Percentiles rank a stretch among this genome's conserved stretches.
Conservation (phyloP, 2,113 vertebrate species). For the Rissa tridactyla region DNA sequence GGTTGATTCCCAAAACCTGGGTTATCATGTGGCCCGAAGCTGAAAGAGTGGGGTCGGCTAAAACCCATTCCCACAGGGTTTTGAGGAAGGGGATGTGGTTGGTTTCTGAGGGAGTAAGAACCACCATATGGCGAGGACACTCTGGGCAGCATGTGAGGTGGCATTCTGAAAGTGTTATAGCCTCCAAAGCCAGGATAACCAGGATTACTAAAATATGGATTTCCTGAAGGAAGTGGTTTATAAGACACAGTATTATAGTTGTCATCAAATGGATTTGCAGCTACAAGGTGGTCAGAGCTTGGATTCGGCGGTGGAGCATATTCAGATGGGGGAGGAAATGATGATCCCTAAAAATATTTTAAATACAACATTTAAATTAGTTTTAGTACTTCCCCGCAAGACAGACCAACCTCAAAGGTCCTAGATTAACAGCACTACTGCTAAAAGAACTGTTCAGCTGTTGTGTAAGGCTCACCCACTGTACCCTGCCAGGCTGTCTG, state of each 20-base stretch:
- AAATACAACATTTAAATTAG: constrained; percentile 51
- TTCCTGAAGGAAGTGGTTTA: constrained; percentile 75
- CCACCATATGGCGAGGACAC: constrained; percentile 74
- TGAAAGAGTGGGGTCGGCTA: constrained; percentile 75
- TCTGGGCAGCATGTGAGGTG: constrained; percentile 76
- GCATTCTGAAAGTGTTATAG: constrained; percentile 80
- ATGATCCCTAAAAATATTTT: constrained; percentile 74
- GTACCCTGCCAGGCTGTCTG: background rate
- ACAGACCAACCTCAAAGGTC: background rate
- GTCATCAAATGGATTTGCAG: constrained; percentile 88
- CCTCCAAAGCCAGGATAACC: constrained; percentile 76
- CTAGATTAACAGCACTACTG: background rate
- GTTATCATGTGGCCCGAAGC: constrained; percentile 75
- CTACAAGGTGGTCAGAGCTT: constrained; percentile 85
- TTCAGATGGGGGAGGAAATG: constrained; percentile 81
- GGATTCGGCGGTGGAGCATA: constrained; percentile 86
- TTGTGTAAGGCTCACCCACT: background rate
- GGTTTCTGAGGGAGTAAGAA: constrained; percentile 78
- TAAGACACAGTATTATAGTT: constrained; percentile 78
- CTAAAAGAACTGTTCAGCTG: constrained; percentile 17
- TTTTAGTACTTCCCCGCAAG: constrained; percentile 8
- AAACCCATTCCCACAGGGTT: constrained; percentile 78
- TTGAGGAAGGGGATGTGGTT: constrained; percentile 79
- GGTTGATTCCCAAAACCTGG: constrained; percentile 71
- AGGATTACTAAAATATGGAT: constrained; percentile 72